Evolutionary conservation across 2,797 vertebrate genomes (phyloP), one percentile per base, ranked within the genome.

Genomic region (Knipowitschia caucasica): DNA sequence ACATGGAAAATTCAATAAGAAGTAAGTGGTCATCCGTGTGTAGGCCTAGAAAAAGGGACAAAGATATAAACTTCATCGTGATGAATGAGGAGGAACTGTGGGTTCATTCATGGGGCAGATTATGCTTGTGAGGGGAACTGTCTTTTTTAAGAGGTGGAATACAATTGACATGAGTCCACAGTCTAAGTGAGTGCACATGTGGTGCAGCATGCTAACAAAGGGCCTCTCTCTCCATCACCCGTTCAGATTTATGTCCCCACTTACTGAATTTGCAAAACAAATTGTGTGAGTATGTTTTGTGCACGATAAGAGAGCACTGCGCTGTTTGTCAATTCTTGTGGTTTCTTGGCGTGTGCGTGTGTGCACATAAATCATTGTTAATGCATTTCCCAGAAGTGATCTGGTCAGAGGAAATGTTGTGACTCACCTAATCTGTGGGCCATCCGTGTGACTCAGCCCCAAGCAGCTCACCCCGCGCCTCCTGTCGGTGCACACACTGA

Each of bases 1-100:
- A 86, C 76, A 88, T 86, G 89, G 88, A 90, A 83, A 86, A 83
- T 80, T 59, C 71, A 88, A 83, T 77, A 75, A 82, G 82, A 75
- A 80, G 85, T 81, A 65, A 84, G 82, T 78, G 86, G 82, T 86
- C 78, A 83, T 71, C 75, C 64, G 66, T 75, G 81, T 83, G 79
- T 75, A 73, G 61, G 77, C 73, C 70, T 77, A 72, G 82, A 82
- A 85, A 86, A 77, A 80, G 63, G 77, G 71, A 59, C 67, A 73
- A 73, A 80, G 77, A 75, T 65, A 83, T 59, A 61, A 79, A 72
- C 71, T 73, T 52, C 58, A 62, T 49, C 56, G 67, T 59, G 81
- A 82, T 64, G 67, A 70, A 82, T 83, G 75, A 63, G 74, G 63
- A 64, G 52, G 35, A 65, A 64, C 34, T n/a, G 0, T 1, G 60